Percentiles rank a stretch among this genome's conserved stretches.
These are phyloP conservation scores for Rugalucina vietnamica DNA, from an alignment of 2,888 invertebrate genomes.

Conservation along the genomic window DNA sequence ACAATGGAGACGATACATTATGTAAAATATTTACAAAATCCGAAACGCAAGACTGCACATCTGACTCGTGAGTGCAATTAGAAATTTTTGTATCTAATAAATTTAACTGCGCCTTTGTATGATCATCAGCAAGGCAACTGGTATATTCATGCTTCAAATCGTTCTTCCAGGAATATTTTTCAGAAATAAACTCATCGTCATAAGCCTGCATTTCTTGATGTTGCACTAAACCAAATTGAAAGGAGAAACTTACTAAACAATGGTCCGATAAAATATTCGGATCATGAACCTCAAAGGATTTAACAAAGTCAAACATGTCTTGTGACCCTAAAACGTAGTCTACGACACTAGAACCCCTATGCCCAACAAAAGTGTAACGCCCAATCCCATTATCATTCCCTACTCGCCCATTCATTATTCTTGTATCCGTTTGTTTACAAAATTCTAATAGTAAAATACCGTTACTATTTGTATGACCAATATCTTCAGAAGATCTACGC, in stretches of 20 bases:
- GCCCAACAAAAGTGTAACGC: slow-evolving; percentile 3
- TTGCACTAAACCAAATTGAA: not conserved
- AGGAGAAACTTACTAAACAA: not conserved
- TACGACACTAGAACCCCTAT: slow-evolving; percentile 16
- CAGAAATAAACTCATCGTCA: not conserved
- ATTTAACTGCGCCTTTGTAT: not conserved
- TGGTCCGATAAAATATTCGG: slow-evolving; percentile 12
- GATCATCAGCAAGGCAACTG: not conserved
- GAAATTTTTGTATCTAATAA: not conserved
- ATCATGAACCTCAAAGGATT: not conserved
- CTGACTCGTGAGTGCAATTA: not conserved
- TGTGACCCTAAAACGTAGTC: slow-evolving; percentile 1
- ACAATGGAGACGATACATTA: not conserved
- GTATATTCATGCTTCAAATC: not conserved
- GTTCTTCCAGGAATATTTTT: not conserved
- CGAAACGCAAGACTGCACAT: not conserved
- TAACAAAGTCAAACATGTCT: not conserved
- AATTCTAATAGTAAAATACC: not conserved
- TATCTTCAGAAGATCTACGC: slow-evolving; percentile 15
- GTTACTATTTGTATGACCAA: not conserved
- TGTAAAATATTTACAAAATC: not conserved
- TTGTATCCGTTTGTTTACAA: slow-evolving; percentile 8
- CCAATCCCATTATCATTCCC: slow-evolving; percentile 9
- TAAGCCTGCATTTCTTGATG: not conserved
- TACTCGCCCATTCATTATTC: slow-evolving; percentile 11